Base-by-base conservation (phyloP, 2,888 invertebrate species). In the Acleris emargana region DNA sequence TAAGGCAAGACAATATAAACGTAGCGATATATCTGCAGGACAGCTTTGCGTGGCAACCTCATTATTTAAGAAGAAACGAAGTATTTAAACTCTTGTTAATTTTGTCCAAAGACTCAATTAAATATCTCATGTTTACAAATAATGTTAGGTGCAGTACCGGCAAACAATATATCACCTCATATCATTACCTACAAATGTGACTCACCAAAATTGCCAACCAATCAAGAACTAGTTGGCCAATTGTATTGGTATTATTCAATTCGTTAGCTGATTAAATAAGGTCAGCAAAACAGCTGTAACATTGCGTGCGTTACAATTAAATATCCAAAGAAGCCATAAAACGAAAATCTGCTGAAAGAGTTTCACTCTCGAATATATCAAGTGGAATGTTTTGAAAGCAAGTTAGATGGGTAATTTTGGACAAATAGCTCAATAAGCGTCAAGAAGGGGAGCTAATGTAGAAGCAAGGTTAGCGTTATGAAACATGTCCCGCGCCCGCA, bases 401-500 rank as follows among this genome's bases (percentile, higher is more conserved):
- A 64, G 70, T 71, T 69, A 69, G 72, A 70, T 72, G 69, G 71
- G 74, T 72, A 67, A 76, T 78, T 79, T 76, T 69, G 73, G 71
- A 72, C 73, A 77, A 83, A 86, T 80, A 79, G 76, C 80, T 83
- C 84, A 87, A 88, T 87, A 86, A 82, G 80, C 79, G 78, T 77
- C 77, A 80, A 78, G 77, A 71, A 79, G 76, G 74, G 73, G 76
- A 76, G 76, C 77, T 79, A 78, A 80, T 75, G 78, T 74, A 72
- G 76, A 76, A 79, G 82, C 80, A 83, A 81, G 81, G 77, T 77
- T 76, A 74, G 81, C 82, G 84, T 86, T 61, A 85, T 88, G 84
- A 86, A 87, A 84, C 85, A 86, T 84, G 81, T 84, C 81, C 76
- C 78, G 76, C 76, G 76, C 80, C 81, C 82, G 73, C 81, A 86